Evolutionary conservation across 2,888 invertebrate species (phyloP).

Genomic region (Drosophila algonquin): DNA sequence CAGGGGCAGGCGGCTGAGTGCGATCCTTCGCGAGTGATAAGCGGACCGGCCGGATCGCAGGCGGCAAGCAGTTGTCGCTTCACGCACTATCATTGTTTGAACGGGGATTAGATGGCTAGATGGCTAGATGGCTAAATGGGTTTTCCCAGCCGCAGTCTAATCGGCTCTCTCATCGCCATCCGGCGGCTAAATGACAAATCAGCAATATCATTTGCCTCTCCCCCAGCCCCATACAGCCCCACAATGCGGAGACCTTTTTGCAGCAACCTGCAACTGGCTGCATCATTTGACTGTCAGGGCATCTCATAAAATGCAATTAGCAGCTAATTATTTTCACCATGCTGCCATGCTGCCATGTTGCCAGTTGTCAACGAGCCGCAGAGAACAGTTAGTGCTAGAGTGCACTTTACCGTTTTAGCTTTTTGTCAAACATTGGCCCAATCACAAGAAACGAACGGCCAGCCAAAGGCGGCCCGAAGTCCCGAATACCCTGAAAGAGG

Average conservation of each 20-base stretch:
- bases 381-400: slow-evolving; percentile 60
- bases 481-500: slow-evolving; percentile 15
- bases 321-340: slow-evolving; percentile 65
- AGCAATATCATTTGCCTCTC: slow-evolving; percentile 1
- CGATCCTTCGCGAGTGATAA: slow-evolving; percentile 67
- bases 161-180: slow-evolving; percentile 15
- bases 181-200: slow-evolving; percentile 20
- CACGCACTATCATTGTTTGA: slow-evolving; percentile 61
- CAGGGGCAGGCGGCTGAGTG: slow-evolving; percentile 20
- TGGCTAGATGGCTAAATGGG: too few relatives aligned
- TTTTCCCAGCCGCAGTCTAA: background rate
- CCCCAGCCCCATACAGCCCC: background rate
- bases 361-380: slow-evolving; percentile 51
- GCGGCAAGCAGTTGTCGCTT: slow-evolving; percentile 32
- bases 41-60: slow-evolving; percentile 42
- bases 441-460: slow-evolving; percentile 20
- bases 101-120: slow-evolving; percentile 27
- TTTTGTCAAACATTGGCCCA: slow-evolving; percentile 66
- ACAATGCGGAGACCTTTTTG: slow-evolving; percentile 19
- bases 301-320: slow-evolving; percentile 62
- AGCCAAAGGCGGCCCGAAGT: background rate
- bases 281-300: slow-evolving; percentile 49
- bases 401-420: slow-evolving; percentile 60
- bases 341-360: slow-evolving; percentile 31
- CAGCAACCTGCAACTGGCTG: slow-evolving; percentile 21